These are phyloP conservation scores for Tanytarsus gracilentus DNA, from an alignment of 2,888 invertebrate genomes.

Conservation along the genomic window DNA sequence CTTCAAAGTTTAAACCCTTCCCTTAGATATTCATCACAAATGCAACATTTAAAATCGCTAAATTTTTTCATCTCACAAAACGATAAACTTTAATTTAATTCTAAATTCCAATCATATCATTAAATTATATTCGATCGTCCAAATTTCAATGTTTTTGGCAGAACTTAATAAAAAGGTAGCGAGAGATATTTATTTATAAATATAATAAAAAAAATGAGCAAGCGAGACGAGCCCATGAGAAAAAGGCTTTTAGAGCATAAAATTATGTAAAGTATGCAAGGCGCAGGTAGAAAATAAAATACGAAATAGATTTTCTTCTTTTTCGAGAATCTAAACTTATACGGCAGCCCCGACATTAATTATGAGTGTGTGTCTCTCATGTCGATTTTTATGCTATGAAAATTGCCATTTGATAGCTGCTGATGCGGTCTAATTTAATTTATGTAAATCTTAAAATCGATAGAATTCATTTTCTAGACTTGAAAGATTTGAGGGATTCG, in stretches of 20 bases:
- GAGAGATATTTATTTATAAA: no score
- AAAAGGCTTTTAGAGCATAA: neutral
- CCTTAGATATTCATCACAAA: no score
- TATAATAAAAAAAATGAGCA: neutral
- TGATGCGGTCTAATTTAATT: conserved; percentile 1
- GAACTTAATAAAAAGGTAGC: no score
- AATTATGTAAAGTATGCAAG: conserved; percentile 21
- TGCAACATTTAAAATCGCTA: no score
- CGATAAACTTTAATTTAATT: no score
- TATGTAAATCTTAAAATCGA: conserved; percentile 15
- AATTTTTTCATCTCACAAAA: no score
- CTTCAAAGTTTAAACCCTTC: no score
- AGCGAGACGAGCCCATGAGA: neutral
- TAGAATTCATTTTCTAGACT: neutral
- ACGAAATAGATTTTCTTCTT: conserved; percentile 12
- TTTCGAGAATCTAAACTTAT: no score
- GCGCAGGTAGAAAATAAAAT: conserved; percentile 11
- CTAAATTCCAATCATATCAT: no score
- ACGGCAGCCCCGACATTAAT: conserved; percentile 19
- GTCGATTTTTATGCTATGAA: neutral
- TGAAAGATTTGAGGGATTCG: neutral
- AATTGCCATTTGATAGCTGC: conserved; percentile 9
- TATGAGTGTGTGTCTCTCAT: conserved; percentile 1
- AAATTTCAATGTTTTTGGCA: no score
- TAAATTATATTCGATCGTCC: no score